A percentile compares a stretch with the other conserved stretches of the same genome.
Conservation (phyloP, 2,797 vertebrate genomes). For the Agapornis canus region DNA sequence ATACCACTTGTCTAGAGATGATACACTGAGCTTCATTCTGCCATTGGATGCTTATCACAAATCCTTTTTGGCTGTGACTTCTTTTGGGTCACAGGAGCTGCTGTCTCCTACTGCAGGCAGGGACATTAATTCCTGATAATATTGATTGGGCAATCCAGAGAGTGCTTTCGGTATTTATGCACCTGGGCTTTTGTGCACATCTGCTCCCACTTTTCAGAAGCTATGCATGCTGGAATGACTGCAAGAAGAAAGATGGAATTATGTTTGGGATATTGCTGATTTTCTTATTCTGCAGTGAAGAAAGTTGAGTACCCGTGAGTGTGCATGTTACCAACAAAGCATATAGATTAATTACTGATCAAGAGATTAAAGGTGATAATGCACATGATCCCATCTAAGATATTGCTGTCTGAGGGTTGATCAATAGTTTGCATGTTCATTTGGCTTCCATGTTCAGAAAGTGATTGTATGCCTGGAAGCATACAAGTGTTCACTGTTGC, state of each 20-base stretch:
- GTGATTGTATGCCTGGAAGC: background rate
- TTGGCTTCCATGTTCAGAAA: background rate
- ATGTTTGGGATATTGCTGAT: background rate
- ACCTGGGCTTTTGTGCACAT: background rate
- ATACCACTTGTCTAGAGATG: background rate
- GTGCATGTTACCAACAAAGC: background rate
- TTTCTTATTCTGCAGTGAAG: background rate
- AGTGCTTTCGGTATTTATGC: background rate
- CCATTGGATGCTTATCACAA: background rate
- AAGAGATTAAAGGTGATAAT: background rate
- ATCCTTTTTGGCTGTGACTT: background rate
- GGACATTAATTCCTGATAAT: background rate
- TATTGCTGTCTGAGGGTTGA: background rate
- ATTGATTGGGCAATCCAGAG: background rate
- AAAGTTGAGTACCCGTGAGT: background rate
- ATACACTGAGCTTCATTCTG: background rate
- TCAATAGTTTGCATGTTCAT: background rate
- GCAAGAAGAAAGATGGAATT: background rate
- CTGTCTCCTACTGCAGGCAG: background rate
- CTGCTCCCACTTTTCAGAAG: background rate
- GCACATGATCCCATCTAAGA: background rate
- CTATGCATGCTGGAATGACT: background rate
- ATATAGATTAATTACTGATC: background rate
- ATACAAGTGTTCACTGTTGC: background rate
- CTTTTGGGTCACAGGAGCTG: background rate